A percentile compares a stretch with the other conserved stretches of the same genome.
Evolutionary conservation across 2,797 vertebrate genomes (phyloP).

Genomic region (Melanotaenia nigrans): DNA sequence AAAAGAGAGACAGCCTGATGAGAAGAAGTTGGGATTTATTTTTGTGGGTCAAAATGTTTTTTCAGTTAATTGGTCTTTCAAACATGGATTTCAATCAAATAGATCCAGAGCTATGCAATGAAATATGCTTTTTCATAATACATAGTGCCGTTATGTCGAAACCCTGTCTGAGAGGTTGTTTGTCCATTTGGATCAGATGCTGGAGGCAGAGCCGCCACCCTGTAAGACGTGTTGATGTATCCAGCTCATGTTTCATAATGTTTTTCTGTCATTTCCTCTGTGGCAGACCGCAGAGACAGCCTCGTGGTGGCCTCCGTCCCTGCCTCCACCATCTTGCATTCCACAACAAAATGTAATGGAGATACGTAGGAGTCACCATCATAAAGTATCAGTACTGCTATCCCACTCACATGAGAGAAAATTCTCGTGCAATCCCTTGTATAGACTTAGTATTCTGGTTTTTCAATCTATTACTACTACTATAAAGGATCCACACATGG

Average conservation of each 20-base stretch:
- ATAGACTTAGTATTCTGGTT: neutral
- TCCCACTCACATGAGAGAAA: slow-evolving; percentile 16
- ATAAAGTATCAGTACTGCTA: slow-evolving; percentile 4
- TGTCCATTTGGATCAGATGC: slow-evolving; percentile 32
- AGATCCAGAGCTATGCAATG: neutral
- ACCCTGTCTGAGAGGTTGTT: slow-evolving; percentile 29
- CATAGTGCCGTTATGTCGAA: slow-evolving; percentile 24
- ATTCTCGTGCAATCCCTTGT: slow-evolving; percentile 1
- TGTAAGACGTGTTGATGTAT: slow-evolving; percentile 45
- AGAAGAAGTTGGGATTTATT: slow-evolving; percentile 49
- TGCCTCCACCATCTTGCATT: slow-evolving; percentile 56
- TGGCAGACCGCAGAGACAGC: slow-evolving; percentile 66
- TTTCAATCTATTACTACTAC: slow-evolving; percentile 1
- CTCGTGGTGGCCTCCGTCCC: slow-evolving; percentile 52
- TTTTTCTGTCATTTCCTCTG: slow-evolving; percentile 55
- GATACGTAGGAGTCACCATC: slow-evolving; percentile 24
- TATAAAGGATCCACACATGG: slow-evolving; percentile 34
- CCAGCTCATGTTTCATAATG: slow-evolving; percentile 58
- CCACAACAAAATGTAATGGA: slow-evolving; percentile 35
- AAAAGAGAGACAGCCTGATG: slow-evolving; percentile 1
- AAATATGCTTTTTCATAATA: slow-evolving; percentile 48
- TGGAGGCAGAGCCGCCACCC: slow-evolving; percentile 34
- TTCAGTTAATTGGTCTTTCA: slow-evolving; percentile 40
- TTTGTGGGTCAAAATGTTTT: slow-evolving; percentile 51
- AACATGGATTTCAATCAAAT: slow-evolving; percentile 57